Conservation (phyloP, 2,888 invertebrate genomes). For the Drosophila lacicola region DNA sequence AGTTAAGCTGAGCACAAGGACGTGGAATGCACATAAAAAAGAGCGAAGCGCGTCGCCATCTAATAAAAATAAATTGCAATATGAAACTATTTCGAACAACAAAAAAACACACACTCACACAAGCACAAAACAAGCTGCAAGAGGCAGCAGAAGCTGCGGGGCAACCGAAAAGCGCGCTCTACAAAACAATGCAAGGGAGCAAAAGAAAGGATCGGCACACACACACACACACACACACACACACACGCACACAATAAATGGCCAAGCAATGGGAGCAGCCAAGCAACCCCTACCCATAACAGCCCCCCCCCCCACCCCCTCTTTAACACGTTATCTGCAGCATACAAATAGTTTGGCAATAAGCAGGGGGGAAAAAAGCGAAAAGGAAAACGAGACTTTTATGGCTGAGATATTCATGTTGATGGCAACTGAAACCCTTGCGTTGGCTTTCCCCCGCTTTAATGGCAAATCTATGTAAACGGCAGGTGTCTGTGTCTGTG, state of each 20-base stretch:
- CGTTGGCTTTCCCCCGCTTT: constrained; percentile 28
- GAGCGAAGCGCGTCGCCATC: constrained; percentile 31
- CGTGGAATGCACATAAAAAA: constrained; percentile 45
- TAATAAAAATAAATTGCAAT: constrained; percentile 75
- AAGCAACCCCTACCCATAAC: not conserved
- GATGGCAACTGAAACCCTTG: constrained; percentile 43
- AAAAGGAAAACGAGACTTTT: constrained; percentile 33
- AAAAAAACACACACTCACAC: constrained; percentile 6
- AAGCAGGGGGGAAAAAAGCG: constrained; percentile 19
- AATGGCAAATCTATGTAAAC: constrained; percentile 66
- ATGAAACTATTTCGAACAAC: constrained; percentile 68
- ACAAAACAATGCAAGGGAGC: constrained; percentile 30
- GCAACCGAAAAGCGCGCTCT: constrained; percentile 18
- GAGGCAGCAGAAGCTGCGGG: constrained; percentile 7
- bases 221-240: constrained; percentile 1
- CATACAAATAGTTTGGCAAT: constrained; percentile 61
- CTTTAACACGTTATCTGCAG: constrained; percentile 25
- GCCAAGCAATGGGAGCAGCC: constrained; percentile 40
- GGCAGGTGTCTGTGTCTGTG: not conserved
- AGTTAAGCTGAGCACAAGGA: not conserved
- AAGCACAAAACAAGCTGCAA: not conserved
- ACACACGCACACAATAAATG: constrained; percentile 25
- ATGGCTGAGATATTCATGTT: constrained; percentile 47
- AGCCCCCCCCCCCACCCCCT: not conserved
- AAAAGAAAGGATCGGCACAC: not conserved